A percentile compares a stretch with the other conserved stretches of the same genome.
Conservation (phyloP, 2,797 vertebrate genomes). For the Megalops cyprinoides region DNA sequence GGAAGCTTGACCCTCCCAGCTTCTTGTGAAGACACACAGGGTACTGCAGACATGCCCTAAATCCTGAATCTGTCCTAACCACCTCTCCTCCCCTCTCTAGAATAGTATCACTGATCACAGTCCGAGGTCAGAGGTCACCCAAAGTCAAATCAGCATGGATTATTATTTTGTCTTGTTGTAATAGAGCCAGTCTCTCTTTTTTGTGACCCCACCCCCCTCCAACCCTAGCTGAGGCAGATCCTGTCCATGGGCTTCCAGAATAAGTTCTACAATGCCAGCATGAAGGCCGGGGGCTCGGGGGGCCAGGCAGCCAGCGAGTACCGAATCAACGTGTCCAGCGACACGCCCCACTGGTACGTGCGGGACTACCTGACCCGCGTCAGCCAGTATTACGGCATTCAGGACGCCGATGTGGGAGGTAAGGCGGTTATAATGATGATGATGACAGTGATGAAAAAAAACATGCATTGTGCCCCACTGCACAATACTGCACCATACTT, state of each 20-base stretch:
- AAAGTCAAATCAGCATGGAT: no score
- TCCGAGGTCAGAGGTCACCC: background rate
- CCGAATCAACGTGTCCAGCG: conserved; percentile 78
- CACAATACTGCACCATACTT: no score
- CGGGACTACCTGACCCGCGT: conserved; percentile 75
- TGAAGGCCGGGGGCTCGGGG: conserved; percentile 29
- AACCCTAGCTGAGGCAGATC: conserved; percentile 66
- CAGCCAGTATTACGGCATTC: conserved; percentile 63
- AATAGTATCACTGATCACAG: background rate
- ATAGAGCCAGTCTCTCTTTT: background rate
- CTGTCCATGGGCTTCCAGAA: conserved; percentile 75
- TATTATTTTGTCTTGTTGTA: background rate
- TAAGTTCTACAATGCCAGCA: conserved; percentile 76
- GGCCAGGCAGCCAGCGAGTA: conserved; percentile 57
- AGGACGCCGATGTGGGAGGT: conserved; percentile 69
- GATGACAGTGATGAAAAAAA: background rate
- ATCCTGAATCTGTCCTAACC: no score
- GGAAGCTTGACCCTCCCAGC: background rate
- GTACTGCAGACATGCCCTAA: background rate
- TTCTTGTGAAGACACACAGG: background rate
- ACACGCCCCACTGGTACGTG: conserved; percentile 83
- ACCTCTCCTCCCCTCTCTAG: background rate
- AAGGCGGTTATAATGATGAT: conserved; percentile 29
- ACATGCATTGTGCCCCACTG: background rate
- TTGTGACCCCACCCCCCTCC: background rate